Base-by-base conservation (phyloP, 1,140 invertebrate species). In the Calycopis cecrops region DNA sequence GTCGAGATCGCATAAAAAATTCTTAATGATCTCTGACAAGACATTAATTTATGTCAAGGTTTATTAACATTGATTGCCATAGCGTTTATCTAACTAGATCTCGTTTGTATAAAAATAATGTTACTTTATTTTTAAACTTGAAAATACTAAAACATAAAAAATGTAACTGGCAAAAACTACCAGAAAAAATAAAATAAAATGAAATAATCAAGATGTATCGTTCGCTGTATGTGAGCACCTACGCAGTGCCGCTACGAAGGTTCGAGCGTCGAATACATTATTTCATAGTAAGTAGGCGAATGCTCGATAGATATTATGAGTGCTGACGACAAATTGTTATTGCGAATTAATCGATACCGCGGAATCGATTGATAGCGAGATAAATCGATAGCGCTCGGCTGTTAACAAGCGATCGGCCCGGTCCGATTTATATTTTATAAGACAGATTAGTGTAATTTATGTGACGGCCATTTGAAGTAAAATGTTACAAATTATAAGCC, bases 241-340 rank as follows among this genome's bases (percentile, higher is more conserved):
- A 81, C 78, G 72, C 63, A 63, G 65, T 71, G 69, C 64, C 66
- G 68, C 59, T 68, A 69, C 71, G 76, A 70, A 77, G 72, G 67
- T 71, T 71, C 70, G 63, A 70, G 73, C 57, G 59, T 63, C 69
- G 76, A 76, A 78, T 82, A 82, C 67, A 79, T 76, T 82, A 81
- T 76, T 69, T 75, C 67, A 63, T 66, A 68, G 65, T 71, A 79
- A 79, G 79, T 79, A 82, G 76, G 79, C 76, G 76, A 78, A 66
- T 66, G 63, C 67, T 61, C 73, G 59, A 73, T 79, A 73, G 69
- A 76, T 77, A 28, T 28, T 28, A 77, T 78, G 75, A 74, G 38
- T 59, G 53, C 62, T 71, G 76, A 75, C 79, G 75, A 82, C 79
- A 82, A 82, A 82, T 79, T 79, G 73, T 71, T 76, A 79, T 77